Evolutionary conservation across 1,140 invertebrate species (phyloP).

Genomic region (Drosophila lacertosa): DNA sequence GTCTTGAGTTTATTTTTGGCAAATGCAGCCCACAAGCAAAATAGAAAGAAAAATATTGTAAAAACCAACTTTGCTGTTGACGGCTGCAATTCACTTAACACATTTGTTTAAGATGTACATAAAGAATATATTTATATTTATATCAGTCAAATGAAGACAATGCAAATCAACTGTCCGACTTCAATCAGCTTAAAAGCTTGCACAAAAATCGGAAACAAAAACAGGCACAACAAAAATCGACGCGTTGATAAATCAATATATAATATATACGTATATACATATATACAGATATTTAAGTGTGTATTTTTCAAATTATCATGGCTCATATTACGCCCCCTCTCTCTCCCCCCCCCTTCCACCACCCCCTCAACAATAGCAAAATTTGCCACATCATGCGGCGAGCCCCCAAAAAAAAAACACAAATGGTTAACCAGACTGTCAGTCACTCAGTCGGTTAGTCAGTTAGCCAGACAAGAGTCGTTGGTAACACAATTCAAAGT

Average conservation of each 20-base stretch:
- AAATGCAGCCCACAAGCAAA: background rate
- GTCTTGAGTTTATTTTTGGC: constrained; percentile 42
- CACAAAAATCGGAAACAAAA: constrained; percentile 20
- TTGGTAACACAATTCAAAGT: constrained; percentile 40
- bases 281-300: background rate
- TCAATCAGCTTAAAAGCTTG: constrained; percentile 67
- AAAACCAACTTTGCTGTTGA: background rate
- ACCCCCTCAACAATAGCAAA: background rate
- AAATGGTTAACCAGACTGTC: constrained; percentile 21
- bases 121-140: background rate
- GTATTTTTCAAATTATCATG: constrained; percentile 55
- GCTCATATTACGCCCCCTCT: constrained; percentile 10
- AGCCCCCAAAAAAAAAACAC: constrained; percentile 63
- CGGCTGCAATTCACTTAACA: constrained; percentile 51
- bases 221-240: constrained; percentile 43
- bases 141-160: constrained; percentile 25
- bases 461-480: background rate
- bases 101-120: background rate
- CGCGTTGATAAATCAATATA: constrained; percentile 56
- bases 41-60: background rate
- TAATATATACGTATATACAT: constrained; percentile 10
- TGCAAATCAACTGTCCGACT: constrained; percentile 70
- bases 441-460: background rate
- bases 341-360: background rate
- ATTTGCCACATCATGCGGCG: constrained; percentile 62